Percentiles rank a stretch among this genome's conserved stretches.
Evolutionary conservation across 2,797 vertebrate genomes (phyloP).

Genomic region (Gouania willdenowi): DNA sequence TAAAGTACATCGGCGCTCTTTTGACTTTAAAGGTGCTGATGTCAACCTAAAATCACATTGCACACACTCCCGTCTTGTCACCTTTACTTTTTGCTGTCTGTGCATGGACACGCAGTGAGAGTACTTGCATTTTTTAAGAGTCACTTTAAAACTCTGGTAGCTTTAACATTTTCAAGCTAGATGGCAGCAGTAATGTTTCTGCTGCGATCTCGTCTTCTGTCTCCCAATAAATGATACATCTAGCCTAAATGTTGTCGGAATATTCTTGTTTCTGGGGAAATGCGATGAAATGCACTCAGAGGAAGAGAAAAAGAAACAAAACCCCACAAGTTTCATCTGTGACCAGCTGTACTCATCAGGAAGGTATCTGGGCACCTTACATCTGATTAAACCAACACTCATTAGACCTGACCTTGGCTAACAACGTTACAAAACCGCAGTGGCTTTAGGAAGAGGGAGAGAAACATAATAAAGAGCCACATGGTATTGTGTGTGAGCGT

Average conservation of each 20-base stretch:
- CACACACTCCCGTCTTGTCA: neutral
- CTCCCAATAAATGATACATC: constrained; percentile 72
- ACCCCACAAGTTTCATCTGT: constrained; percentile 29
- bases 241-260: constrained; percentile 59
- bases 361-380: constrained; percentile 40
- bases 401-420: constrained; percentile 61
- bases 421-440: constrained; percentile 20
- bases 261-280: constrained; percentile 70
- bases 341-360: constrained; percentile 44
- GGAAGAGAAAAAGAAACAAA: constrained; percentile 6
- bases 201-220: constrained; percentile 65
- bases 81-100: neutral
- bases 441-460: neutral
- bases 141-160: too few species aligned
- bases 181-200: constrained; percentile 57
- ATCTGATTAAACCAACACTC: constrained; percentile 58
- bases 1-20: constrained; percentile 26
- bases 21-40: constrained; percentile 16
- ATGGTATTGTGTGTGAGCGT: constrained; percentile 41
- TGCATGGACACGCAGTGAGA: too few species aligned
- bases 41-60: constrained; percentile 28
- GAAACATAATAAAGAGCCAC: constrained; percentile 26
- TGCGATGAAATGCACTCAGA: constrained; percentile 13
- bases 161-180: constrained; percentile 45
- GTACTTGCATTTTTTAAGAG: too few species aligned